Evolutionary conservation across 2,797 vertebrate genomes (phyloP), one percentile per base, ranked within the genome.

Genomic region (Micrastur ruficollis): DNA sequence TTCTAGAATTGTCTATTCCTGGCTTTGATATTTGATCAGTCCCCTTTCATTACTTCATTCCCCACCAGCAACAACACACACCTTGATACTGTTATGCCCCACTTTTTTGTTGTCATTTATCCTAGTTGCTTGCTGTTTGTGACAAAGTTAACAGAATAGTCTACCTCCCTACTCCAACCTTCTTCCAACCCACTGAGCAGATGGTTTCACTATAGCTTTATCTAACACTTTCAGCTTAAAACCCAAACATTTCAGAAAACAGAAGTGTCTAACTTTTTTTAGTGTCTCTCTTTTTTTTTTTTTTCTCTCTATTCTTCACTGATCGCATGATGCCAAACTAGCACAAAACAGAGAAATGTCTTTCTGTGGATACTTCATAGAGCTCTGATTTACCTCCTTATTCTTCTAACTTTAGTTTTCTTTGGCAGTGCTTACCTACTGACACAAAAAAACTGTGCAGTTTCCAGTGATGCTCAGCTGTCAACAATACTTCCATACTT

Each of bases 21-120:
- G 13, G 13, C 13, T 71, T 74, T 83, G 16, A 9, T 63, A 59
- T 63, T 63, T 78, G 5, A 7, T 31, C 17, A 49, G 8, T 62
- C 7, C 4, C 14, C 4, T 66, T 81, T 78, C 8, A 25, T 56
- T 74, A 8, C 4, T 40, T 75, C 67, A 50, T 66, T 78, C 9
- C 36, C 27, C 32, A 80, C 5, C 6, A 56, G 4, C 2, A 82
- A 5, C 6, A 66, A 31, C 31, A 79, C 22, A 61, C 13, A 46
- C 8, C 23, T 49, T 0, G 0, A 34, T 53, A n/a, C 8, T 44
- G 3, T 34, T 62, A n/a, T 38, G 11, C 3, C 17, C 11, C 14
- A n/a, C 12, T 18, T 62, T 76, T 87, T 47, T 85, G 11, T 59
- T 52, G 26, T 67, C 40, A 44, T 7, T 86, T 80, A 36, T 40